Evolutionary conservation across 2,888 invertebrate genomes (phyloP), one percentile per base, ranked within the genome.

Genomic region (Amblyteles armatorius): DNA sequence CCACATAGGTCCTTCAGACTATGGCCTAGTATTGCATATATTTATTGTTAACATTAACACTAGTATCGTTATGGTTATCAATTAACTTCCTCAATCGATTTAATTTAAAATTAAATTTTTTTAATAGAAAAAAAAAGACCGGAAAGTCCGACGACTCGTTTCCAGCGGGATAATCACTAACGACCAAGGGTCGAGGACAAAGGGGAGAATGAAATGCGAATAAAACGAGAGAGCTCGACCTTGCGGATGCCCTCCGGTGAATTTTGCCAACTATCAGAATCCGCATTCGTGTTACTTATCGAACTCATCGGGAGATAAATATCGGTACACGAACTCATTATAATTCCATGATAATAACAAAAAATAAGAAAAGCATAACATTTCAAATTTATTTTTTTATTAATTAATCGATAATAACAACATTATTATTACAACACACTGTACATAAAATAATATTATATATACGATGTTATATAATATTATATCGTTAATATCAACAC

Each of bases 211-310:
- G 74, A 50, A 79, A 79, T 85, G 76, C 74, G 76, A 82, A 85
- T 82, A 82, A 79, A 85, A 79, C 7, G 7, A 82, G 68, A 68
- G 76, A 72, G 40, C 55, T 71, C 82, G 85, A 85, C 85, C 82
- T 85, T 85, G 85, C 72, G 63, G 55, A 60, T 48, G n/a, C 60
- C n/a, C 26, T 44, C 22, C 6, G 22, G 22, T 44, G 57, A 76
- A 71, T 50, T 77, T 65, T 29, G 52, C 76, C 65, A 22, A 67
- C 48, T 57, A 16, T 13, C 13, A 76, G 22, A 76, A 36, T 19
- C 50, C 48, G 57, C 50, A 33, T 40, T 7, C 16, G 33, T 40
- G 44, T 48, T 19, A 11, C 52, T 72, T 29, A 7, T n/a, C 52
- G 19, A 5, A n/a, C 55, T 57, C 33, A 36, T 57, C 60, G 60